Conservation (phyloP, 2,888 invertebrate genomes). For the Crematogaster levior region DNA sequence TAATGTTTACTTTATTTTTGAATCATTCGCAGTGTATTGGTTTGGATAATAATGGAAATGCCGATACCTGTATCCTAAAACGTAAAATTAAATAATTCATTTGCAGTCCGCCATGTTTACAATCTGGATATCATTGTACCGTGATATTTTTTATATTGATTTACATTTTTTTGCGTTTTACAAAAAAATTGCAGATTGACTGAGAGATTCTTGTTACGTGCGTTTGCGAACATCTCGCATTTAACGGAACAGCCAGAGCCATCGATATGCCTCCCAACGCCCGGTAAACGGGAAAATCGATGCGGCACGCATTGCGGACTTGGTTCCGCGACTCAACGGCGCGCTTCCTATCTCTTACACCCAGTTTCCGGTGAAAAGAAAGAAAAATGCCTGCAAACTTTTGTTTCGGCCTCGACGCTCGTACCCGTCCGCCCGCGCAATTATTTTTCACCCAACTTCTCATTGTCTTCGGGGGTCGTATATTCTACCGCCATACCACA, state of each 20-base stretch:
- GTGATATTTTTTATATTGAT: too few relatives aligned
- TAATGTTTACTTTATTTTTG: conserved; percentile 24
- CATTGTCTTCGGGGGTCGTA: conserved; percentile 37
- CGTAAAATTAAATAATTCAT: neutral
- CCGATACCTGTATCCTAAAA: neutral
- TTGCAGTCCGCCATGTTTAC: neutral
- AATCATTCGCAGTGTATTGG: neutral
- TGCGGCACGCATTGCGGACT: conserved; percentile 48
- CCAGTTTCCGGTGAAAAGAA: conserved; percentile 61
- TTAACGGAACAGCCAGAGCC: conserved; percentile 41
- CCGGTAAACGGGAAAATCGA: conserved; percentile 48
- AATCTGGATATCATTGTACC: too few relatives aligned
- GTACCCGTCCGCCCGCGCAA: conserved; percentile 47
- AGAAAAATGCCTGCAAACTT: conserved; percentile 64
- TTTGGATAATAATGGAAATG: neutral
- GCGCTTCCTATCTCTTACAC: conserved; percentile 62
- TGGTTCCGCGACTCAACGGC: conserved; percentile 57
- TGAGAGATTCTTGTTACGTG: neutral
- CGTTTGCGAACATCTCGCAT: conserved; percentile 5
- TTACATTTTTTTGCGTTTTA: too few relatives aligned
- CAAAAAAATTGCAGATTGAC: neutral
- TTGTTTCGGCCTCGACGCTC: conserved; percentile 37
- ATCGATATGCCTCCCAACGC: conserved; percentile 43
- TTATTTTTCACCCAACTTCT: conserved; percentile 60
- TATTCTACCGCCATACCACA: conserved; percentile 46